Evolutionary conservation across 2,113 vertebrate genomes (phyloP).

Genomic region (Epinephelus fuscoguttatus): DNA sequence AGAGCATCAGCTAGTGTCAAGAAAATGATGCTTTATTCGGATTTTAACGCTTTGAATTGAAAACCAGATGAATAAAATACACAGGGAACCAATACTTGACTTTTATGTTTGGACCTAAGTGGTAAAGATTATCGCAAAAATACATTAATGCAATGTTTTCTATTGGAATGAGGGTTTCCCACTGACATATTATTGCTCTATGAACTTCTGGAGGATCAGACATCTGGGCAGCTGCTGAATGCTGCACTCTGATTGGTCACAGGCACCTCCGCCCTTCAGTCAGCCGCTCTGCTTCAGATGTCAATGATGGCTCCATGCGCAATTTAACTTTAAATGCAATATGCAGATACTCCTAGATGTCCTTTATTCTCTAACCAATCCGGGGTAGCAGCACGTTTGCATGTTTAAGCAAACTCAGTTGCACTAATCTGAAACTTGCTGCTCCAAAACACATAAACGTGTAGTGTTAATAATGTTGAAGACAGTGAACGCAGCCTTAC

Average conservation of each 20-base stretch:
- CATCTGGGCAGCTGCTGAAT: constrained; percentile 84
- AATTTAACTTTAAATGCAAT: neutral
- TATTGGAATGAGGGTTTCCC: neutral
- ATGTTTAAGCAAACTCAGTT: no score
- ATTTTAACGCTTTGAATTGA: no score
- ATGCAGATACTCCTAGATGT: neutral
- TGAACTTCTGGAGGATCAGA: neutral
- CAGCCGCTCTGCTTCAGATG: neutral
- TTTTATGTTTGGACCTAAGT: neutral
- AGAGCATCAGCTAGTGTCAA: neutral
- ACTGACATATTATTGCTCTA: neutral
- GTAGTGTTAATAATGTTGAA: neutral
- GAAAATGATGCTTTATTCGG: neutral
- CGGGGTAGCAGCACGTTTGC: neutral
- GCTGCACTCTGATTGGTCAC: constrained; percentile 83
- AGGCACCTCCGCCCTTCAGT: constrained; percentile 74
- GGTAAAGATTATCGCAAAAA: neutral
- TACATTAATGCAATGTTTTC: neutral
- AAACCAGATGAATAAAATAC: no score
- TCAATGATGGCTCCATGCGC: neutral
- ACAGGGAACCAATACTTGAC: neutral
- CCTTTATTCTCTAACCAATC: neutral
- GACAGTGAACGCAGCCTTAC: constrained; percentile 81
- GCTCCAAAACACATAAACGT: neutral
- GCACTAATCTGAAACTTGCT: neutral